Base-by-base conservation (phyloP, 2,888 invertebrate genomes). In the Melieria picta region DNA sequence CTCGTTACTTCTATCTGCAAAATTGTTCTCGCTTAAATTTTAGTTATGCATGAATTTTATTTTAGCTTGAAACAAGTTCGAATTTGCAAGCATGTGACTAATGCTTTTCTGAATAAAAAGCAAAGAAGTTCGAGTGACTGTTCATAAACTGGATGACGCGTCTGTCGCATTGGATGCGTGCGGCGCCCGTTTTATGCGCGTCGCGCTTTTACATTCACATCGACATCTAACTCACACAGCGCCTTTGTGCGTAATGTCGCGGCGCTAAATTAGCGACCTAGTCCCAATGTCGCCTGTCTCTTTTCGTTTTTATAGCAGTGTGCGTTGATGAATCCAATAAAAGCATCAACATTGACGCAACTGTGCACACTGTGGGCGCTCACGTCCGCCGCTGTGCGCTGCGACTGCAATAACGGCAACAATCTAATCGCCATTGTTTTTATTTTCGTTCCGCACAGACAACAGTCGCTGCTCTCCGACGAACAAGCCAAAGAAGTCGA, bases 401-500 rank as follows among this genome's bases (percentile, higher is more conserved):
- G 13, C 52, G 13, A 7, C 52, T n/a, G 13, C 7, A 50, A 5
- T 13, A 52, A 7, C 11, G 13, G 10, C 52, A 52, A 52, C 52
- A 52, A 52, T 7, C 13, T 7, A 52, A 52, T 5, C 13, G 9
- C 42, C 30, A 7, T 65, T 30, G 69, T 71, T 7, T 64, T 72
- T 74, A 76, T 57, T 43, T 71, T 48, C 58, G 30, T 30, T 3
- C 30, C 5, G 43, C n/a, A 75, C 88, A 93, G 93, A 87, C 92
- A 93, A 90, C 93, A 93, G 88, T 91, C 92, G 84, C 88, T 94
- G 83, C 89, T 94, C 83, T 94, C 94, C 74, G 95, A 96, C 86
- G 95, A 95, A 88, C 95, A 95, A 88, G 95, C 95, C 78, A 94
- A 94, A 87, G 95, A 96, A 89, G 94, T 95, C 78, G 93, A 93